Evolutionary conservation across 2,797 vertebrate species (phyloP).

Genomic region (Vireo griseus): DNA sequence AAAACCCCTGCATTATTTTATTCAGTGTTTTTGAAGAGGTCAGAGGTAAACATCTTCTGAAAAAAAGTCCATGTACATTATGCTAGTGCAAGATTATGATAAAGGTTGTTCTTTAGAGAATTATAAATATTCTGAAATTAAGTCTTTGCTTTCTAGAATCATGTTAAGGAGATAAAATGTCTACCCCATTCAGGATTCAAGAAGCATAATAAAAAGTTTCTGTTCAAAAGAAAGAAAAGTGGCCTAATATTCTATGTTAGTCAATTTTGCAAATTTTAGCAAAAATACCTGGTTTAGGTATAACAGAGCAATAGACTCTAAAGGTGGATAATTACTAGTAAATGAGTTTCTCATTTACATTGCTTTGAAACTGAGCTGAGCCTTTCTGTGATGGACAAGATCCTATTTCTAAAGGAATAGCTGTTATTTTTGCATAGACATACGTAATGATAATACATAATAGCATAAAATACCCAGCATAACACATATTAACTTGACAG

Average conservation of each 20-base stretch:
- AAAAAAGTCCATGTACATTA: fast-evolving
- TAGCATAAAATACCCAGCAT: background rate
- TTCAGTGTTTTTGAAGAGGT: background rate
- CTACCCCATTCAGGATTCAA: background rate
- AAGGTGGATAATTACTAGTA: background rate
- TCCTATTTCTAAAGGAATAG: background rate
- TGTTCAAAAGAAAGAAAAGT: background rate
- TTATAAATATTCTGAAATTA: background rate
- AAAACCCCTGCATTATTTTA: background rate
- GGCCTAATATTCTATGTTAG: background rate
- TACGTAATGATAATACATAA: background rate
- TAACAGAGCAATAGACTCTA: background rate
- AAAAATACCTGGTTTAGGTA: background rate
- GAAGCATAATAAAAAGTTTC: background rate
- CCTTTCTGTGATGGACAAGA: background rate
- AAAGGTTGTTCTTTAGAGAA: background rate
- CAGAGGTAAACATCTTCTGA: background rate
- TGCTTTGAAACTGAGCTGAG: background rate
- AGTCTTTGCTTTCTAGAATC: background rate
- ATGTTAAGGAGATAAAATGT: background rate
- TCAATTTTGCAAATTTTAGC: background rate
- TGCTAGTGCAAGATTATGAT: background rate
- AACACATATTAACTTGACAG: background rate
- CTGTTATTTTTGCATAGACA: background rate
- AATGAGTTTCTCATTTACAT: background rate